phyloP scores from a whole-genome alignment of 1,140 invertebrate genomes.

The Bursaphelenchus mucronatus region DNA sequence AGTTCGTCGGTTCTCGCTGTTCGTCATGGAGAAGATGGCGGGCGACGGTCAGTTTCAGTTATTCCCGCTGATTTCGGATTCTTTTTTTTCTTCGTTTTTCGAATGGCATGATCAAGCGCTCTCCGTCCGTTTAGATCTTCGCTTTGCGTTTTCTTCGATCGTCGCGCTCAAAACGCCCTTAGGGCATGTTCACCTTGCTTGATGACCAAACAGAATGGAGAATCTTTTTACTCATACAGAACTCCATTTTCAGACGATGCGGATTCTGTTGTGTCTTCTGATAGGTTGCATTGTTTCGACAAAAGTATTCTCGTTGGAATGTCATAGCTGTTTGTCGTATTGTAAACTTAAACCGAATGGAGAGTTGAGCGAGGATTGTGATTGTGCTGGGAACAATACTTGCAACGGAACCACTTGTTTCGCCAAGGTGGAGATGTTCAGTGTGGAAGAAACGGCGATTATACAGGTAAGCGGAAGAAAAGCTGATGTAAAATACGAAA shows the following conservation, averaged over 20 bases:
- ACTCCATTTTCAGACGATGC: not conserved
- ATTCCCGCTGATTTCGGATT: too few relatives aligned
- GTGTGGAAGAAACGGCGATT: slow-evolving; percentile 53
- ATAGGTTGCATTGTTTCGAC: not conserved
- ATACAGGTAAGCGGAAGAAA: slow-evolving; percentile 47
- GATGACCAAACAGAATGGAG: too few relatives aligned
- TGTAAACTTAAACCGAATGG: slow-evolving; percentile 43
- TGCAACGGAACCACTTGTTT: slow-evolving; percentile 55
- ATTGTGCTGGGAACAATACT: slow-evolving; percentile 35
- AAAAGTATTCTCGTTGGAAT: slow-evolving; percentile 18
- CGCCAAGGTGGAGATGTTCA: slow-evolving; percentile 56
- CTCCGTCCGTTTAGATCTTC: too few relatives aligned
- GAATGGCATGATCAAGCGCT: too few relatives aligned
- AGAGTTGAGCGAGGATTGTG: slow-evolving; percentile 36
- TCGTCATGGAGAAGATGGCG: too few relatives aligned
- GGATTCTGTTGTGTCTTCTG: not conserved
- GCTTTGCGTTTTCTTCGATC: too few relatives aligned
- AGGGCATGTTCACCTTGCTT: too few relatives aligned
- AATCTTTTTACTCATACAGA: not conserved
- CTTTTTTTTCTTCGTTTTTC: too few relatives aligned
- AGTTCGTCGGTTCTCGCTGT: too few relatives aligned
- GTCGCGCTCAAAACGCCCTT: too few relatives aligned
- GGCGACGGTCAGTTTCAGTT: too few relatives aligned
- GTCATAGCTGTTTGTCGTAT: slow-evolving; percentile 44
- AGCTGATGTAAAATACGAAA: not conserved